Evolutionary conservation across 2,888 invertebrate species (phyloP), one percentile per base, ranked within the genome.

Genomic region (Tiliacea citrago): DNA sequence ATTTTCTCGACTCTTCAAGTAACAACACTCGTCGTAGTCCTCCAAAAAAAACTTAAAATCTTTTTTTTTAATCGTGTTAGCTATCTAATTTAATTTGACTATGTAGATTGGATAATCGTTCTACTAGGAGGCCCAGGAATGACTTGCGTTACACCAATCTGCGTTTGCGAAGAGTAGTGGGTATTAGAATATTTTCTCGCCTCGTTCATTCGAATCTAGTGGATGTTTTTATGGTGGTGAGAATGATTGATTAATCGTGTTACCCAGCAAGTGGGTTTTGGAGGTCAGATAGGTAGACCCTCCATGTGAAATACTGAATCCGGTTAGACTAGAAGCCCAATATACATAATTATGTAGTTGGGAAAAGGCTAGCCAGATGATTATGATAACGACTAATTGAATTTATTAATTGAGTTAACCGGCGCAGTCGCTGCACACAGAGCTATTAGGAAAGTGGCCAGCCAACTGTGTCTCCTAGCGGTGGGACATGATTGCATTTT

Each of bases 401-500:
- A 71, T 68, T 84, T 87, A 88, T 88, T 91, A 92, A 92, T 92
- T 91, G 87, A 89, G 90, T 92, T 90, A 90, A 83, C 89, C 89
- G 89, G 85, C 82, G 88, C 88, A 90, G 88, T 91, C 89, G 88
- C 60, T 74, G 13, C 61, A 86, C 85, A 91, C 91, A 90, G 90
- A 89, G 87, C 85, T 73, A 68, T 75, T 77, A 85, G 90, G 93
- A 92, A 91, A 92, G 92, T 89, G 88, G 70, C 82, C 92, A 92
- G 85, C 91, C 81, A 88, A 92, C 88, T 93, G 93, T 93, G 85
- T 93, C 93, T 93, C 93, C 93, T 76, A 21, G 61, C 53, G 53
- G 49, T 7, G 24, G 47, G 47, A 65, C 49, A 57, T 62, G 9
- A 7, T 29, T 35, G 8, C 24, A 16, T 29, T 47, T n/a, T 16